phyloP scores from a whole-genome alignment of 2,797 vertebrate genomes.

The Catamblyrhynchus diadema region DNA sequence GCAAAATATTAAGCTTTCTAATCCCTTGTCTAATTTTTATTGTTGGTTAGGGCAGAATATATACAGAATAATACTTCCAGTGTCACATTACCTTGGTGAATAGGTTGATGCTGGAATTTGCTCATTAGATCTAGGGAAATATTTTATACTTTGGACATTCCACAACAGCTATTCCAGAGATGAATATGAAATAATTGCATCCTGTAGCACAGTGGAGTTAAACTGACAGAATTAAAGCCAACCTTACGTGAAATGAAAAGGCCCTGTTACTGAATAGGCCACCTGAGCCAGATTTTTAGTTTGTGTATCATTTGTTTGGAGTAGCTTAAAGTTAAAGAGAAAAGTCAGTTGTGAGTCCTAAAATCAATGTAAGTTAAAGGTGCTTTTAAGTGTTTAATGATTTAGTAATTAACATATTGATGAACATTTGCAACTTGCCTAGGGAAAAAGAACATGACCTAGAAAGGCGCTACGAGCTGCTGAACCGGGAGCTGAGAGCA shows the following conservation, averaged over 20 bases:
- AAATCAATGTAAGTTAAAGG: slow-evolving; percentile 97
- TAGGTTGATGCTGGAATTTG: slow-evolving; percentile 12
- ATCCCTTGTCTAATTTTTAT: slow-evolving; percentile 36
- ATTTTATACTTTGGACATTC: neutral
- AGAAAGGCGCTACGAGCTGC: slow-evolving; percentile 96
- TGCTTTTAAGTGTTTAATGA: slow-evolving; percentile 99
- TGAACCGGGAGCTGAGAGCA: slow-evolving; percentile 95
- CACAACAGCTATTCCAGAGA: neutral
- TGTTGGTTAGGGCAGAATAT: slow-evolving; percentile 16
- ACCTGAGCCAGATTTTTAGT: slow-evolving; percentile 62
- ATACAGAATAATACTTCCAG: neutral
- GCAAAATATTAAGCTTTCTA: slow-evolving; percentile 50
- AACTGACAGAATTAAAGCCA: neutral
- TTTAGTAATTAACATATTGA: slow-evolving; percentile 99
- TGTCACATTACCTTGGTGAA: neutral
- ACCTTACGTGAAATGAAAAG: neutral
- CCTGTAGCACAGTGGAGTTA: neutral
- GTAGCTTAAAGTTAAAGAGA: slow-evolving; percentile 94
- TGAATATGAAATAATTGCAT: neutral
- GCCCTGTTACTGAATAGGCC: neutral
- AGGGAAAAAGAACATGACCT: slow-evolving; percentile 99
- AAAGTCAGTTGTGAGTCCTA: slow-evolving; percentile 85
- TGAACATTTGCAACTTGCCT: slow-evolving; percentile 94
- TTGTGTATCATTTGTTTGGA: slow-evolving; percentile 94
- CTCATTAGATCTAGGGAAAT: neutral